A percentile compares a stretch with the other conserved stretches of the same genome.
These are phyloP conservation scores for Aphidoletes aphidimyza DNA, from an alignment of 2,888 invertebrate species.

Conservation along the genomic window DNA sequence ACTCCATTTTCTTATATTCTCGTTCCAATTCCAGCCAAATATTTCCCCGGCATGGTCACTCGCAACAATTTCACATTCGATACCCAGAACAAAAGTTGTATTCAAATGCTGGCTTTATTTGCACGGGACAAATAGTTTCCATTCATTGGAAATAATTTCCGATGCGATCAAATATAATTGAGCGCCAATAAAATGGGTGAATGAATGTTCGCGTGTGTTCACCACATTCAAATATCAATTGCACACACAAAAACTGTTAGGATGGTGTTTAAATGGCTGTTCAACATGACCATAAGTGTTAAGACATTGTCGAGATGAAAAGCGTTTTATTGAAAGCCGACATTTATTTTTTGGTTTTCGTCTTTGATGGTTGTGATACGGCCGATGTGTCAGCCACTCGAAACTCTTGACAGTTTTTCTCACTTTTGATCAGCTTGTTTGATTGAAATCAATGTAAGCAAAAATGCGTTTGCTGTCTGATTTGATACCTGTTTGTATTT, in stretches of 20 bases:
- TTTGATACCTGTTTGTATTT: constrained; percentile 36
- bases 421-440: background rate
- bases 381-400: constrained; percentile 30
- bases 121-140: background rate
- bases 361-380: background rate
- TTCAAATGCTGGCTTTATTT: background rate
- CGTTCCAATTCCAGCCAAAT: no score
- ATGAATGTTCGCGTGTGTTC: background rate
- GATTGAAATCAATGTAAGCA: constrained; percentile 44
- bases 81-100: background rate
- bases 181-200: background rate
- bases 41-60: no score
- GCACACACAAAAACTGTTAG: no score
- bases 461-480: background rate
- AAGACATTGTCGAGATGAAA: background rate
- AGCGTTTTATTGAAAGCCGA: background rate
- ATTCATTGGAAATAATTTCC: background rate
- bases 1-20: no score
- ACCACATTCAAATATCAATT: background rate
- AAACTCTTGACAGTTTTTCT: constrained; percentile 26
- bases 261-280: background rate
- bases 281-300: background rate
- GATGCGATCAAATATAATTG: background rate
- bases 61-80: background rate
- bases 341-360: background rate